phyloP scores from a whole-genome alignment of 2,797 vertebrate genomes.

The Mallotus villosus region DNA sequence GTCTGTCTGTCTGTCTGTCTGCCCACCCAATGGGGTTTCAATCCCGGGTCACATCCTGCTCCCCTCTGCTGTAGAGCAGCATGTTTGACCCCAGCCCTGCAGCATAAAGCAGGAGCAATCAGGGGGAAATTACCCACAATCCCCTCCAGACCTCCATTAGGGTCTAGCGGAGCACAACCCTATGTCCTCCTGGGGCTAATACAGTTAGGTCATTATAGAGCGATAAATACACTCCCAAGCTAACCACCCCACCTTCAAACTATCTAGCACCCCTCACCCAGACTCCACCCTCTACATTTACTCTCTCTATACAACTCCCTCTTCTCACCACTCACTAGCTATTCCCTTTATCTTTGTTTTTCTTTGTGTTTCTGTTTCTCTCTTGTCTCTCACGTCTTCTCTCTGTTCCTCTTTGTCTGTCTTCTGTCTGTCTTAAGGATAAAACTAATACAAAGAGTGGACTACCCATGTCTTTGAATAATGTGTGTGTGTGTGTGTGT shows the following conservation, averaged over 20 bases:
- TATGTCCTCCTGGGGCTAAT: slow-evolving; percentile 15
- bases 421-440: too few relatives aligned
- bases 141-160: slow-evolving; percentile 47
- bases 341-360: too few relatives aligned
- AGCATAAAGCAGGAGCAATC: slow-evolving; percentile 31
- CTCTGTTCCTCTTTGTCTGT: too few relatives aligned
- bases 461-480: too few relatives aligned
- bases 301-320: too few relatives aligned
- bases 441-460: too few relatives aligned
- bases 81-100: background rate
- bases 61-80: background rate
- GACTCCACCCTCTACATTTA: too few relatives aligned
- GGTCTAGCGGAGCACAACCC: slow-evolving; percentile 47
- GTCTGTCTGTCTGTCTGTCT: background rate
- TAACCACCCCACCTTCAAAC: background rate
- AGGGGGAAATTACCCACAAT: slow-evolving; percentile 42
- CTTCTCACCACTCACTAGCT: too few relatives aligned
- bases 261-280: background rate
- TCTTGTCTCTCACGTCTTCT: too few relatives aligned
- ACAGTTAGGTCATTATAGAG: background rate
- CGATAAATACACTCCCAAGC: background rate
- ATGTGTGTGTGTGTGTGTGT: background rate
- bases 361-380: too few relatives aligned
- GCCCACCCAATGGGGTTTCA: background rate
- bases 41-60: background rate